Evolutionary conservation across 1,140 invertebrate genomes (phyloP).

Genomic region (Zaprionus lachaisei): DNA sequence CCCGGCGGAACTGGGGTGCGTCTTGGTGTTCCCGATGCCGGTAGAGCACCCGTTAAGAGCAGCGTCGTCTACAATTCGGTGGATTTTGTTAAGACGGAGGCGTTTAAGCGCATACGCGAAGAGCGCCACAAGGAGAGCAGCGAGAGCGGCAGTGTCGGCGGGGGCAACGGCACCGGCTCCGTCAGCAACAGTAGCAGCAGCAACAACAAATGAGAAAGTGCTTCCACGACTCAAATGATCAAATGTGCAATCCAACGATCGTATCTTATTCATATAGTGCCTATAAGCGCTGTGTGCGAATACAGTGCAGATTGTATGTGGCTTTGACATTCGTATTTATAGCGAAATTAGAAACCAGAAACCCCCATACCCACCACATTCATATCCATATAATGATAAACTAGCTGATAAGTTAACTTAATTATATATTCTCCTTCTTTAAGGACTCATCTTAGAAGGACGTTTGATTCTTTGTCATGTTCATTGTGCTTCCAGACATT

Average conservation of each 20-base stretch:
- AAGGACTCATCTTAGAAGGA: not conserved
- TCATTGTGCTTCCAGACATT: constrained; percentile 18
- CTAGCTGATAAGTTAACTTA: not conserved
- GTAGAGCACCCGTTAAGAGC: constrained; percentile 68
- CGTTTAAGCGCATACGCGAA: constrained; percentile 94
- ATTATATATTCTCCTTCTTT: not conserved
- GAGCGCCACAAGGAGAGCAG: constrained; percentile 87
- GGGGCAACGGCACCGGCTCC: not conserved
- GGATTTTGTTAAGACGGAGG: constrained; percentile 96
- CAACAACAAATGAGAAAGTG: constrained; percentile 28
- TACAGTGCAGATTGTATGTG: constrained; percentile 60
- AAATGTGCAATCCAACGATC: constrained; percentile 63
- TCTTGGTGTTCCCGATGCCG: constrained; percentile 48
- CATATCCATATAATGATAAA: constrained; percentile 24
- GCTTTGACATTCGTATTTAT: constrained; percentile 57
- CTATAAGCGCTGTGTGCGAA: constrained; percentile 42
- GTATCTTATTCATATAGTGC: constrained; percentile 57
- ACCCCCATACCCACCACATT: constrained; percentile 8
- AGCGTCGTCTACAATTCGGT: constrained; percentile 93
- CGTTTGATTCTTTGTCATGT: not conserved
- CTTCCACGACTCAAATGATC: constrained; percentile 26
- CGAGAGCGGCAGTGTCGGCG: constrained; percentile 34
- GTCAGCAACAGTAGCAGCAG: not conserved
- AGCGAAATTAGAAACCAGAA: constrained; percentile 25
- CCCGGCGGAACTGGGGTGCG: constrained; percentile 31